phyloP scores from a whole-genome alignment of 2,888 invertebrate genomes.

The Meiosimyza platycephala region DNA sequence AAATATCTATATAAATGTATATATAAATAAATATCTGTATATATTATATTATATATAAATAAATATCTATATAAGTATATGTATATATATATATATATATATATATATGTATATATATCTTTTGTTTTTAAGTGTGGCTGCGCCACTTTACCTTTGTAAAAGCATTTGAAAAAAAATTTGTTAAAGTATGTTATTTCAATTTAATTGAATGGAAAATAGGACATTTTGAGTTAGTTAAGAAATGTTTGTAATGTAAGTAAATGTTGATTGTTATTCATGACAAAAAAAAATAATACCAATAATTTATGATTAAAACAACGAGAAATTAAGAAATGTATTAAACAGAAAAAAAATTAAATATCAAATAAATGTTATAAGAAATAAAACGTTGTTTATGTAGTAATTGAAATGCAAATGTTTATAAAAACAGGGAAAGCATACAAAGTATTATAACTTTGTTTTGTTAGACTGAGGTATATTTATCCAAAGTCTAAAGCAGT shows the following conservation, averaged over 20 bases:
- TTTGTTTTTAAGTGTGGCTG: conserved; percentile 24
- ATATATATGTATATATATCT: neutral
- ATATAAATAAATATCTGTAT: no score
- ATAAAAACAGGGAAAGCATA: no score
- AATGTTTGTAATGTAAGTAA: conserved; percentile 14
- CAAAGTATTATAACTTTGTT: no score
- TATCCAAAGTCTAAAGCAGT: no score
- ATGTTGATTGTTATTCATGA: conserved; percentile 28
- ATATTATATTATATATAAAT: neutral
- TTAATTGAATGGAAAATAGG: neutral
- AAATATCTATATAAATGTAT: no score
- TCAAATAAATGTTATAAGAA: conserved; percentile 13
- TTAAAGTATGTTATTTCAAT: neutral
- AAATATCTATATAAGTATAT: no score
- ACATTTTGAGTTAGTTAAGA: conserved; percentile 15
- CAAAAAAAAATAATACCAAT: conserved; percentile 6
- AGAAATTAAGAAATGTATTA: conserved; percentile 26
- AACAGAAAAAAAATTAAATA: conserved; percentile 21
- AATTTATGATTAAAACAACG: conserved; percentile 18
- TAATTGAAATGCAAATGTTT: no score
- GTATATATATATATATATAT: neutral
- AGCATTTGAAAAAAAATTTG: conserved; percentile 26
- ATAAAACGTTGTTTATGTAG: neutral
- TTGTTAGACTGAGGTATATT: no score
- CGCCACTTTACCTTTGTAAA: conserved; percentile 26